Conservation (phyloP, 2,888 invertebrate species). For the Plusia festucae region DNA sequence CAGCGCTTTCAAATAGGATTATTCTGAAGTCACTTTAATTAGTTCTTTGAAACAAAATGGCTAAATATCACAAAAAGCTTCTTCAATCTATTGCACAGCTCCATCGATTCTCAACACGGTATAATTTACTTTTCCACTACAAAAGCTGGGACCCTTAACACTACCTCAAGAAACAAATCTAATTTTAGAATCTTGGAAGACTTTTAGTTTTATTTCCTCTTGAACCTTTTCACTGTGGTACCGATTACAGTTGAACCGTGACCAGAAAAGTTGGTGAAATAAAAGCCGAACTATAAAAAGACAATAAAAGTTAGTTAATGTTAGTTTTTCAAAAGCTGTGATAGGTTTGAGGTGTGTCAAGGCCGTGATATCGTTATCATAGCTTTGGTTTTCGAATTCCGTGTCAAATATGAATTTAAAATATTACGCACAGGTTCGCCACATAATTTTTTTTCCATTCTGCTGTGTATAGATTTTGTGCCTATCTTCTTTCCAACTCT, state of each 20-base stretch:
- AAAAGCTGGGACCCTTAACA: conserved; percentile 20
- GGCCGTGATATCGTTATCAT: conserved; percentile 36
- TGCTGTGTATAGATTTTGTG: not conserved
- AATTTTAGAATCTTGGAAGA: conserved; percentile 50
- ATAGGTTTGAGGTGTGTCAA: conserved; percentile 34
- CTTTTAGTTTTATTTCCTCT: conserved; percentile 41
- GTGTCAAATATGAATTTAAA: not conserved
- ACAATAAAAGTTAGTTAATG: conserved; percentile 43
- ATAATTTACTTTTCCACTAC: not conserved
- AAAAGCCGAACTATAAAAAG: conserved; percentile 48
- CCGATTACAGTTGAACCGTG: conserved; percentile 40
- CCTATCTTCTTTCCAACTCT: too few relatives aligned
- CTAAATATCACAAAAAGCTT: not conserved
- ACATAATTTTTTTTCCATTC: not conserved
- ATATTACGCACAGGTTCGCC: not conserved
- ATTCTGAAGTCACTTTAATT: not conserved
- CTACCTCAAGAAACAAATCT: conserved; percentile 39
- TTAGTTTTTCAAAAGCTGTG: conserved; percentile 37
- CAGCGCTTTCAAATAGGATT: not conserved
- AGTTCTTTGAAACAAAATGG: not conserved
- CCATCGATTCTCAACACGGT: too few relatives aligned
- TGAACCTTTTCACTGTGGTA: conserved; percentile 41
- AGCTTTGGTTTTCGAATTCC: conserved; percentile 11
- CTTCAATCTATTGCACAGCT: not conserved
- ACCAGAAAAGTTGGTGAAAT: conserved; percentile 48